Evolutionary conservation across 2,888 invertebrate species (phyloP).

Genomic region (Teleogryllus oceanicus): DNA sequence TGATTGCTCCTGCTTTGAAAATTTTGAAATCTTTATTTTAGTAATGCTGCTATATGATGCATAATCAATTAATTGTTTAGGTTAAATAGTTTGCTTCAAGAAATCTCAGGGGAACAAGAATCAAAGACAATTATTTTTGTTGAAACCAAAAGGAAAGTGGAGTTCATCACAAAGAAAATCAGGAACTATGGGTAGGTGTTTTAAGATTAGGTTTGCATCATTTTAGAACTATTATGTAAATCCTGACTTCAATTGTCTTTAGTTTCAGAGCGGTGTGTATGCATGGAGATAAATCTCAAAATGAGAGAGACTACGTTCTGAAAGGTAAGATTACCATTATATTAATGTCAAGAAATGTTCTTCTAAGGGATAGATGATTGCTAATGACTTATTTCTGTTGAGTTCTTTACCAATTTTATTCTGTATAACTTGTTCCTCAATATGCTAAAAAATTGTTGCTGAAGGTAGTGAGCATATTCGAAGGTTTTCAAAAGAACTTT

Average conservation of each 20-base stretch:
- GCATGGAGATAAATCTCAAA: constrained; percentile 57
- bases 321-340: constrained; percentile 33
- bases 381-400: neutral
- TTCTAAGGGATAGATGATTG: neutral
- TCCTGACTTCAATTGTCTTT: neutral
- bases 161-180: constrained; percentile 86
- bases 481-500: no score
- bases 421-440: no score
- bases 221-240: neutral
- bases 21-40: neutral
- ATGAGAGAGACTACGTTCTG: constrained; percentile 54
- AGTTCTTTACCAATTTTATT: no score
- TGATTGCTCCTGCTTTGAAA: neutral
- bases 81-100: constrained; percentile 77
- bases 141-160: constrained; percentile 94
- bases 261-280: constrained; percentile 44
- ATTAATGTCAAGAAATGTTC: neutral
- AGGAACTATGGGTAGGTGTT: constrained; percentile 62
- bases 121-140: constrained; percentile 98
- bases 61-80: constrained; percentile 42
- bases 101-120: constrained; percentile 88
- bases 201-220: neutral
- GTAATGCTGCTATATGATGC: neutral
- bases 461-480: no score
- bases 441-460: no score